Evolutionary conservation across 2,797 vertebrate species (phyloP).

Genomic region (Hylomyscus alleni): DNA sequence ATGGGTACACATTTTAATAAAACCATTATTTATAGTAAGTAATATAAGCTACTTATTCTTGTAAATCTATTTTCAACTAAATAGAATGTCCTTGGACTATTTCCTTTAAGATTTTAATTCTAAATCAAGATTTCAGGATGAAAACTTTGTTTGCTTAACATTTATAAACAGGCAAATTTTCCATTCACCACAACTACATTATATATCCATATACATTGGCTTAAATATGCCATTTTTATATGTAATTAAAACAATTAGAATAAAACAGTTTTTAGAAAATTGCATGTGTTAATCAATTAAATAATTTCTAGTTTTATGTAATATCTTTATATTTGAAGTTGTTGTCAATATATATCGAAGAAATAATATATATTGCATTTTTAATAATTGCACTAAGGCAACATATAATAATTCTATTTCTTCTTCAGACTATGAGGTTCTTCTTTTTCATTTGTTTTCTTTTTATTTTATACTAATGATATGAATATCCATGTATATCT

Average conservation of each 20-base stretch:
- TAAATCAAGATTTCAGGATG: not conserved
- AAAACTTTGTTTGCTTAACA: not conserved
- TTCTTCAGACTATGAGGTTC: too few species aligned
- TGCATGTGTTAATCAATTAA: not conserved
- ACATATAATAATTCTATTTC: not conserved
- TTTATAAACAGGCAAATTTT: not conserved
- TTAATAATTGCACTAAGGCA: not conserved
- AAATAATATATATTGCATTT: not conserved
- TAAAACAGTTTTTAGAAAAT: not conserved
- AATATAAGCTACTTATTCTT: not conserved
- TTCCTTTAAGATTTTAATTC: not conserved
- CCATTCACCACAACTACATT: not conserved
- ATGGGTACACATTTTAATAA: not conserved
- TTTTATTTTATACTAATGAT: not conserved
- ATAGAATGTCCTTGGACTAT: not conserved
- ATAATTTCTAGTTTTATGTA: not conserved
- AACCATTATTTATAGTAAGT: not conserved
- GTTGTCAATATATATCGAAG: not conserved
- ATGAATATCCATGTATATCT: not conserved
- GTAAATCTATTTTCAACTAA: not conserved
- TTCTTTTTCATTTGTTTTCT: not conserved
- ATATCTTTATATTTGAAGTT: not conserved
- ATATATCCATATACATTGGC: not conserved
- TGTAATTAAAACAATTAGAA: not conserved
- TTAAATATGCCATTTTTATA: not conserved